Evolutionary conservation across 2,113 vertebrate species (phyloP).

Genomic region (Colossoma macropomum): DNA sequence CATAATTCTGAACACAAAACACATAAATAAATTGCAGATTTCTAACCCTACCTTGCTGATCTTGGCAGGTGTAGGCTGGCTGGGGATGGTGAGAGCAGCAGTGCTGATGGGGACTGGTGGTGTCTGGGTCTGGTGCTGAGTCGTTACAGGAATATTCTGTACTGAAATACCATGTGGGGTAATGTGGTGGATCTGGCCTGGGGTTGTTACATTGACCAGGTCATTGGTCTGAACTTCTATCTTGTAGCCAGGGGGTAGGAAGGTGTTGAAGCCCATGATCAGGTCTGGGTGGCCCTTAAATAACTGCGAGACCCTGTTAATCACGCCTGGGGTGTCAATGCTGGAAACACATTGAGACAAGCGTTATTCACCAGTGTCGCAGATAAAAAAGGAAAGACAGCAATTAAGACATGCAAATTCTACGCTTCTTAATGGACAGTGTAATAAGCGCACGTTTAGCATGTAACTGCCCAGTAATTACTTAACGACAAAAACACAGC

Average conservation of each 20-base stretch:
- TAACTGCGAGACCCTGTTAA: slow-evolving; percentile 96
- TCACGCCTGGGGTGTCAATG: slow-evolving; percentile 98
- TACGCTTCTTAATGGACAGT: background rate
- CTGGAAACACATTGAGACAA: slow-evolving; percentile 69
- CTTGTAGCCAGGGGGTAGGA: slow-evolving; percentile 97
- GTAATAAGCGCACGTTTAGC: background rate
- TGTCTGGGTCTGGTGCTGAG: slow-evolving; percentile 71
- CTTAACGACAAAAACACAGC: background rate
- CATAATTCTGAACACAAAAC: background rate
- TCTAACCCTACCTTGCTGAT: slow-evolving; percentile 88
- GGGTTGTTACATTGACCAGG: slow-evolving; percentile 96
- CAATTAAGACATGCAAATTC: background rate
- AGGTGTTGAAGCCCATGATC: slow-evolving; percentile 99
- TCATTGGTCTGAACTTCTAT: slow-evolving; percentile 99
- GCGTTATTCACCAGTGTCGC: background rate
- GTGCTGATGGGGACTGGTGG: slow-evolving; percentile 74
- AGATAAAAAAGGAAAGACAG: background rate
- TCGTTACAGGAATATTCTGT: slow-evolving; percentile 76
- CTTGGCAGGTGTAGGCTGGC: slow-evolving; percentile 85
- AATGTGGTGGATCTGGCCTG: slow-evolving; percentile 97
- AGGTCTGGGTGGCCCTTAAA: slow-evolving; percentile 98
- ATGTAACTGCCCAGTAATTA: slow-evolving; percentile 10
- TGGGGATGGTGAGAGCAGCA: slow-evolving; percentile 80
- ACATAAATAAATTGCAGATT: background rate
- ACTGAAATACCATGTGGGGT: slow-evolving; percentile 94